These are phyloP conservation scores for Chaenocephalus aceratus DNA, from an alignment of 2,113 vertebrate genomes.

Conservation along the genomic window DNA sequence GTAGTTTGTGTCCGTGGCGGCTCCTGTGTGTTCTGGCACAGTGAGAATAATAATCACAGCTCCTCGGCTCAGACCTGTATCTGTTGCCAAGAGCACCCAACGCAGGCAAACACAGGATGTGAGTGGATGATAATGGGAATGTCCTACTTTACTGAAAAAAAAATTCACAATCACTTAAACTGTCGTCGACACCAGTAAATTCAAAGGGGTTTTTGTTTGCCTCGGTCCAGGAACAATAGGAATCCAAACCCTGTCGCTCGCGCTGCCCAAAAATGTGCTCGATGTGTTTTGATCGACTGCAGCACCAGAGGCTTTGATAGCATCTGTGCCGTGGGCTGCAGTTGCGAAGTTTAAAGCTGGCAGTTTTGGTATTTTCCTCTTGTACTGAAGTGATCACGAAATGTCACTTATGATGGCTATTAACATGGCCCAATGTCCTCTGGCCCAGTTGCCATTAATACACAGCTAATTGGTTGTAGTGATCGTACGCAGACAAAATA, in stretches of 20 bases:
- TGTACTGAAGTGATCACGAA: slow-evolving; percentile 10
- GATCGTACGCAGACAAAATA: too few relatives aligned
- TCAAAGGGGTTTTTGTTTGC: background rate
- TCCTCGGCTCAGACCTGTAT: slow-evolving; percentile 48
- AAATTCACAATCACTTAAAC: slow-evolving; percentile 46
- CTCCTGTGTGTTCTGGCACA: slow-evolving; percentile 59
- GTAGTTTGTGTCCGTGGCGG: slow-evolving; percentile 60
- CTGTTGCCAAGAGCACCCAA: slow-evolving; percentile 47
- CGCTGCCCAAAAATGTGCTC: slow-evolving; percentile 32
- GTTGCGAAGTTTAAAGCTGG: slow-evolving; percentile 27
- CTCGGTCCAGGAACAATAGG: slow-evolving; percentile 35
- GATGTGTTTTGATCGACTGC: slow-evolving; percentile 24
- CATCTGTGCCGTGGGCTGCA: slow-evolving; percentile 55
- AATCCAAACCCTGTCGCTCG: slow-evolving; percentile 5
- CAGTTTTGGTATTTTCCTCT: slow-evolving; percentile 15
- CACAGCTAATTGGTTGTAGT: too few relatives aligned
- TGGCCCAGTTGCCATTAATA: too few relatives aligned
- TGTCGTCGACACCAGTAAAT: slow-evolving; percentile 25
- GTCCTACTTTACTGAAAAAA: slow-evolving; percentile 41
- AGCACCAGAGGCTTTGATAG: slow-evolving; percentile 48
- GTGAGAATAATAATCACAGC: slow-evolving; percentile 67
- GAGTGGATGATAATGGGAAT: slow-evolving; percentile 54
- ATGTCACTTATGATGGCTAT: background rate
- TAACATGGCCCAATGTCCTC: too few relatives aligned
- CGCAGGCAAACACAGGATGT: slow-evolving; percentile 56